Conservation (phyloP, 2,888 invertebrate genomes). For the Papilio gigon region DNA sequence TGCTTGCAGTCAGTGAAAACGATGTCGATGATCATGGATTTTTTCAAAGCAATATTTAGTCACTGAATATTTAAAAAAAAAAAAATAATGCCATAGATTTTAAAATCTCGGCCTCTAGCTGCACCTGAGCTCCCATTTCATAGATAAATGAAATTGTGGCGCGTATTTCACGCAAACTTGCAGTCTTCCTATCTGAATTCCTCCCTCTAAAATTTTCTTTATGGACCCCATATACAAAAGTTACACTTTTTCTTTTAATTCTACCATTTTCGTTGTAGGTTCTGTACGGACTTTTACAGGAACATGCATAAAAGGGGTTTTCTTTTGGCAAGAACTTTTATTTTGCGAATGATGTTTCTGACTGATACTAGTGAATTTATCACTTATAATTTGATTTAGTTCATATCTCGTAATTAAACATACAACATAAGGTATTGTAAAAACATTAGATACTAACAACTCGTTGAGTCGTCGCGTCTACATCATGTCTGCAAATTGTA, state of each 20-base stretch:
- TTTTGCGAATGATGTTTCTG: background rate
- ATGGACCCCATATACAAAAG: conserved; percentile 22
- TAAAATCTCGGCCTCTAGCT: conserved; percentile 20
- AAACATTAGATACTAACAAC: too few species aligned
- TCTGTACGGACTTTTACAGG: background rate
- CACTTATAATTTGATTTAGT: too few species aligned
- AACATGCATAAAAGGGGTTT: background rate
- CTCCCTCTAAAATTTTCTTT: conserved; percentile 26
- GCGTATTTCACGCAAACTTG: conserved; percentile 36
- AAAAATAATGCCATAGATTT: conserved; percentile 22
- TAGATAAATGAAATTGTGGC: conserved; percentile 38
- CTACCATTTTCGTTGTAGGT: conserved; percentile 13
- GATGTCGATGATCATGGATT: background rate
- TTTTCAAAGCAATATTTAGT: background rate
- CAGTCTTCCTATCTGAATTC: conserved; percentile 25
- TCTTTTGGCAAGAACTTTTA: background rate
- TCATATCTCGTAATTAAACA: too few species aligned
- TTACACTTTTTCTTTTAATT: conserved; percentile 19
- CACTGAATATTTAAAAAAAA: conserved; percentile 5
- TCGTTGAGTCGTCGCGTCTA: too few species aligned
- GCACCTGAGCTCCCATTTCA: conserved; percentile 27
- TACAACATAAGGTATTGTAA: too few species aligned
- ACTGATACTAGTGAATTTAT: too few species aligned
- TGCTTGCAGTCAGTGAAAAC: background rate
- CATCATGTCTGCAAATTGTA: too few species aligned